Base-by-base conservation (phyloP, 2,888 invertebrate genomes). In the Ernsta delagoae region DNA sequence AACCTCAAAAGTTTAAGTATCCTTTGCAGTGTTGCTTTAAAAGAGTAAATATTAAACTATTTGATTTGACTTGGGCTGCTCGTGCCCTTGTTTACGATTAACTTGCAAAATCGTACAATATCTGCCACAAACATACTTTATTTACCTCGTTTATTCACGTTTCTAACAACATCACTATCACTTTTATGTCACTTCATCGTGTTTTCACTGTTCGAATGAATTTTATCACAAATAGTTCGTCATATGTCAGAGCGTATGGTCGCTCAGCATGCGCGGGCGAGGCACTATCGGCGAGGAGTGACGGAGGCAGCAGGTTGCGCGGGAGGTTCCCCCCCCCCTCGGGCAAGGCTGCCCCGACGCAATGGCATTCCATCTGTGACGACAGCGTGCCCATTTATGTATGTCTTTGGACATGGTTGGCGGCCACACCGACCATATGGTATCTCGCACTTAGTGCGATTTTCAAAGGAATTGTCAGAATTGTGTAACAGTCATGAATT, bases 341-440 rank as follows among this genome's bases (percentile, higher is more conserved):
- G 82, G 82, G 84, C 85, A 87, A 85, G 86, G 85, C 85, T 83
- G 79, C 82, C 83, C 80, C 83, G 79, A 77, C 79, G 83, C 81
- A 80, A 81, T 85, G 85, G 85, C 89, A 90, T 90, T 88, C 89
- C 89, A 83, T 86, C 85, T 89, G 89, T 91, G 91, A 92, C 90
- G 90, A 91, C 88, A 89, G 85, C 86, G 82, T 92, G 90, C 90
- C 92, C 92, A 92, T 93, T 92, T 93, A 92, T 86, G 92, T 93
- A 92, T 86, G 92, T 90, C 89, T 89, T 90, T 87, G 89, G 90
- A 91, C 86, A 92, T 88, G 90, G 91, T 87, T 85, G 89, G 85
- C 83, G 89, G 90, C 80, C 87, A 85, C 84, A 78, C 78, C 85
- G 82, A 84, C 92, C 92, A 93, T 93, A 92, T 92, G 92, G 92